phyloP scores from a whole-genome alignment of 2,888 invertebrate genomes.

The Caenorhabditis sp. region DNA sequence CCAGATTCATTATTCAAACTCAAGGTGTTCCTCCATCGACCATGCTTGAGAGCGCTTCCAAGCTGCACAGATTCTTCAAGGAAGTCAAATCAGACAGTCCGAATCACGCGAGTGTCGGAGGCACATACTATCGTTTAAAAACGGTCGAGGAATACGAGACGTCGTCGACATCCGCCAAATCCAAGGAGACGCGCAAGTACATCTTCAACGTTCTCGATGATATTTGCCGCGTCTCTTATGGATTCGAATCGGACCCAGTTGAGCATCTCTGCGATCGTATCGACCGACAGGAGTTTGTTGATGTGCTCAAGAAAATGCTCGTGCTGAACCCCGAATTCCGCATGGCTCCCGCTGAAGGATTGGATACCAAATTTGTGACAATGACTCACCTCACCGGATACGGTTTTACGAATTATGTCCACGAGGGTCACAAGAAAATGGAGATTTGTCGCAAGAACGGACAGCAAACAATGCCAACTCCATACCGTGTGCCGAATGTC shows the following conservation, averaged over 20 bases:
- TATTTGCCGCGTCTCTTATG: slow-evolving; percentile 83
- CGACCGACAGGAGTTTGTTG: slow-evolving; percentile 96
- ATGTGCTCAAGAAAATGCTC: slow-evolving; percentile 96
- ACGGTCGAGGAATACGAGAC: slow-evolving; percentile 98
- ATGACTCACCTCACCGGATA: slow-evolving; percentile 73
- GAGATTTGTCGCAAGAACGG: slow-evolving; percentile 72
- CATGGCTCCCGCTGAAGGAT: slow-evolving; percentile 85
- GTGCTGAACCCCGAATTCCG: slow-evolving; percentile 97
- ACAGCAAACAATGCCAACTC: too few relatives aligned
- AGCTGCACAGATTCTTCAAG: slow-evolving; percentile 95
- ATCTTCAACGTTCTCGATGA: slow-evolving; percentile 99
- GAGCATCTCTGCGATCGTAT: slow-evolving; percentile 96
- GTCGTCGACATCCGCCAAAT: slow-evolving; percentile 93
- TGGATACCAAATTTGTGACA: slow-evolving; percentile 76
- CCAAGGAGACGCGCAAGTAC: slow-evolving; percentile 99
- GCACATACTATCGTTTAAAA: slow-evolving; percentile 83
- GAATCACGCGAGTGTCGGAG: slow-evolving; percentile 34
- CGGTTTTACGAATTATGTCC: slow-evolving; percentile 40
- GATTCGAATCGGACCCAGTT: slow-evolving; percentile 85
- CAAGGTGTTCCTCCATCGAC: slow-evolving; percentile 97
- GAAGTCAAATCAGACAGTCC: slow-evolving; percentile 63
- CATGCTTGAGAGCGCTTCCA: slow-evolving; percentile 96
- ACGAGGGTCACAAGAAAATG: slow-evolving; percentile 69
- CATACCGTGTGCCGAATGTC: slow-evolving; percentile 45
- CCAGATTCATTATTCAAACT: slow-evolving; percentile 88